These are phyloP conservation scores for Bolborhynchus lineola DNA, from an alignment of 2,113 vertebrate species.

Conservation along the genomic window DNA sequence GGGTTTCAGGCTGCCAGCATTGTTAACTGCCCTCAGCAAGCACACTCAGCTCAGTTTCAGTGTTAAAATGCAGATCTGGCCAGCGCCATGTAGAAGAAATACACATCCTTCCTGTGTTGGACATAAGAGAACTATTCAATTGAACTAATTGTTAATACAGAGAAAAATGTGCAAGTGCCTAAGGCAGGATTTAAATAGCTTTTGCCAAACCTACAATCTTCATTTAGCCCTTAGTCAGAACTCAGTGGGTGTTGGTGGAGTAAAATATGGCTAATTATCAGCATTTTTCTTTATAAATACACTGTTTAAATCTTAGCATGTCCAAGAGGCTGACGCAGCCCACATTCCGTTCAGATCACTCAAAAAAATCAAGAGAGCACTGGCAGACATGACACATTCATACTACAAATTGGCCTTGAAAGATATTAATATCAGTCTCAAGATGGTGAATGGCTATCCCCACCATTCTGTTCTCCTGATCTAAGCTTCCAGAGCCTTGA, in stretches of 20 bases:
- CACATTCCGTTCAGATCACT: neutral
- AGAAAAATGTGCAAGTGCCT: neutral
- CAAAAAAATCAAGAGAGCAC: neutral
- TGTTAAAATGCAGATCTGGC: neutral
- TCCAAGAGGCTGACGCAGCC: neutral
- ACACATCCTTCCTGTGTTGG: neutral
- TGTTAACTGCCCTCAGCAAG: neutral
- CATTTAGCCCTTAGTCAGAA: neutral
- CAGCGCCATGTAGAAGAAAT: neutral
- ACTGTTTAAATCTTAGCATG: neutral
- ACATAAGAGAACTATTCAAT: neutral
- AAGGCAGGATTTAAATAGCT: neutral
- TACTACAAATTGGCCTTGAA: neutral
- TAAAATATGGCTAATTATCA: neutral
- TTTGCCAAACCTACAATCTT: conserved; percentile 30
- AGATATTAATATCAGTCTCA: neutral
- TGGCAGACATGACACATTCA: neutral
- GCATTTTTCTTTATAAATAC: neutral
- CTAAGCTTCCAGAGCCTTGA: neutral
- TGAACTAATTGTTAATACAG: neutral
- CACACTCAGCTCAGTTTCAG: neutral
- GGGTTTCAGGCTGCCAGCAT: neutral
- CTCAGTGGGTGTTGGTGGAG: neutral
- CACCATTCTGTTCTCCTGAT: neutral
- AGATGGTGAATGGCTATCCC: neutral